Percentiles rank a stretch among this genome's conserved stretches.
These are phyloP conservation scores for Misgurnus mizolepis DNA, from an alignment of 2,113 vertebrate species.

Conservation along the genomic window DNA sequence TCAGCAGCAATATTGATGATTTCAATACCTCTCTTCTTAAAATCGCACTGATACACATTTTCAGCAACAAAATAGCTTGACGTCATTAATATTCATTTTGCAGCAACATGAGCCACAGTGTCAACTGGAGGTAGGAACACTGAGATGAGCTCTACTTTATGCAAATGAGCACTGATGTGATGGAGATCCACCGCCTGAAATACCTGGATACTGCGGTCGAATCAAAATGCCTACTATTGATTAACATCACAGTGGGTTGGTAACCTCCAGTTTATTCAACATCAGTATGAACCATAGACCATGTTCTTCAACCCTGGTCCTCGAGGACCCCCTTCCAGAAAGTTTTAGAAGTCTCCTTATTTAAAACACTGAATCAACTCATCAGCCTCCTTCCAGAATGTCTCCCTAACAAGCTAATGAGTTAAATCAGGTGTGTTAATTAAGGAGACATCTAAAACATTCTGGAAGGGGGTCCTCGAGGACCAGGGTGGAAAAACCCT, in stretches of 20 bases:
- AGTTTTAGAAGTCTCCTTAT: too few relatives aligned
- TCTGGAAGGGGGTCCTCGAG: too few relatives aligned
- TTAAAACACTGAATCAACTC: too few relatives aligned
- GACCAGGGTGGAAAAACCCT: too few relatives aligned
- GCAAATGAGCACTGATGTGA: neutral
- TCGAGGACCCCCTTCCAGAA: too few relatives aligned
- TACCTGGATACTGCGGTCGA: neutral
- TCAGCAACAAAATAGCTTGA: neutral
- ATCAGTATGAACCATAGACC: neutral
- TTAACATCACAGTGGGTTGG: neutral
- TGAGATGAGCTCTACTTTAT: neutral
- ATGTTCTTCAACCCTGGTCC: too few relatives aligned
- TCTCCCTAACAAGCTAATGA: too few relatives aligned
- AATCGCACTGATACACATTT: neutral
- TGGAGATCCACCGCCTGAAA: neutral
- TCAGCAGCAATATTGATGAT: slow-evolving; percentile 1
- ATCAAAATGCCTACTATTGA: neutral
- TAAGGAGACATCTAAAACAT: too few relatives aligned
- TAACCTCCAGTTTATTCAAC: neutral
- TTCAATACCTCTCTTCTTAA: slow-evolving; percentile 9
- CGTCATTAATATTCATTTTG: neutral
- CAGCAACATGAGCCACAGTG: neutral
- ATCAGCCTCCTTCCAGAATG: too few relatives aligned
- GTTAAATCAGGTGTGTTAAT: too few relatives aligned
- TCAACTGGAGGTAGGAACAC: neutral